A percentile compares a stretch with the other conserved stretches of the same genome.
phyloP scores from a whole-genome alignment of 2,888 invertebrate species.

The Cephus sareptanus region DNA sequence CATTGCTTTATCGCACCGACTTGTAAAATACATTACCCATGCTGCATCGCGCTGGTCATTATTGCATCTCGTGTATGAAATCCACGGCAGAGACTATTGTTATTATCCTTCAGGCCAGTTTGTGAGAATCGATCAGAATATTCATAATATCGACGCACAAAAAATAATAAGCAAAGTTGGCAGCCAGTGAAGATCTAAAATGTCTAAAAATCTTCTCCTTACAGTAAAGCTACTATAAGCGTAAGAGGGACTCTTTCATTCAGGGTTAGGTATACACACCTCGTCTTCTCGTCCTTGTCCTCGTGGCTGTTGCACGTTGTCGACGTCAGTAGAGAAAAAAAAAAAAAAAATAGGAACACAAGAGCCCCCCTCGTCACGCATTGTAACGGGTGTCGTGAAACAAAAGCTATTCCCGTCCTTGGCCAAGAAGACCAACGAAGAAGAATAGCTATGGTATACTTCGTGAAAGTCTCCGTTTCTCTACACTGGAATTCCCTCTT shows the following conservation, averaged over 20 bases:
- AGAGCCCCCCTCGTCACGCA: background rate
- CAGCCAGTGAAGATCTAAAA: no score
- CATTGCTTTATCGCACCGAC: constrained; percentile 31
- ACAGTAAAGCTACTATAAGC: background rate
- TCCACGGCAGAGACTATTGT: background rate
- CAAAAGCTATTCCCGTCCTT: background rate
- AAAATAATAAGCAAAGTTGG: background rate
- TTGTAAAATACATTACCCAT: constrained; percentile 36
- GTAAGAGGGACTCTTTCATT: background rate
- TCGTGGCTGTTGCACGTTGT: background rate
- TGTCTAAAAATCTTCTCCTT: background rate
- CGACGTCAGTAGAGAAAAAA: background rate
- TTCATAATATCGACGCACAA: background rate
- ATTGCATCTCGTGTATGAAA: background rate
- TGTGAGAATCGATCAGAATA: background rate
- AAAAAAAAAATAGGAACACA: background rate
- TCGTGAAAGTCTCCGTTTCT: background rate
- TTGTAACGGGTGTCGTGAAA: background rate
- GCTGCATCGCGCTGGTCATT: background rate
- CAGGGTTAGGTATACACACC: background rate
- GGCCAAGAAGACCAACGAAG: background rate
- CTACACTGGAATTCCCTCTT: background rate
- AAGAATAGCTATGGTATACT: background rate
- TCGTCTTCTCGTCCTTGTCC: background rate
- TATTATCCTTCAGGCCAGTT: background rate